Conservation (phyloP, 2,113 vertebrate genomes). For the Pomatostomus ruficeps region DNA sequence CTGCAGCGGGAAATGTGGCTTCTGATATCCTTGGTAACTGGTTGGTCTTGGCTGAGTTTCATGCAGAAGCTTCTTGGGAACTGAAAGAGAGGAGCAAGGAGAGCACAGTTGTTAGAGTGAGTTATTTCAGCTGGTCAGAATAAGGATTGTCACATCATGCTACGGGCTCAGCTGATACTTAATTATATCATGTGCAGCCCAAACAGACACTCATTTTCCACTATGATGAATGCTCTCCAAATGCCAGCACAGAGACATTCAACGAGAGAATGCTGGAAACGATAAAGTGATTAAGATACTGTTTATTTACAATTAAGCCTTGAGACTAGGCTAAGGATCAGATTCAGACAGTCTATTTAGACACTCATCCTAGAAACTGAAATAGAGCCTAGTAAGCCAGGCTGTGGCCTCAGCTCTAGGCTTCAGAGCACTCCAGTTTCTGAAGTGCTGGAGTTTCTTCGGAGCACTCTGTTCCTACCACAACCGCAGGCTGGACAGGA, state of each 20-base stretch:
- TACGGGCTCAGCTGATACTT: not conserved
- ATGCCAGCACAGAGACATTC: not conserved
- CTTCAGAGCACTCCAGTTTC: not conserved
- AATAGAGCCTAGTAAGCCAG: not conserved
- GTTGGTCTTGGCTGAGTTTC: slow-evolving; percentile 74
- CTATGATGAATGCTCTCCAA: not conserved
- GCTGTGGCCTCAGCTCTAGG: not conserved
- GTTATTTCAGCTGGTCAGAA: slow-evolving; percentile 2
- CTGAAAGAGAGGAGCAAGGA: slow-evolving; percentile 61
- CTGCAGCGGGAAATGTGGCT: slow-evolving; percentile 53
- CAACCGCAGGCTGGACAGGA: not conserved
- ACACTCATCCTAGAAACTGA: not conserved
- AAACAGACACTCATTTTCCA: not conserved
- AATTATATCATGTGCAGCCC: not conserved
- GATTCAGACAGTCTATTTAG: not conserved
- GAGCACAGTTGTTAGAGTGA: not conserved
- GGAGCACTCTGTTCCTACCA: not conserved
- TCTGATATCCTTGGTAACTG: slow-evolving; percentile 60
- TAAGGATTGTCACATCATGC: not conserved
- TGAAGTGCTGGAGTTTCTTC: too few species aligned
- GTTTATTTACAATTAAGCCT: slow-evolving; percentile 7
- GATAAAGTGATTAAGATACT: not conserved
- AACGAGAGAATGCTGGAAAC: not conserved
- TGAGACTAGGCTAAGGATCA: not conserved
- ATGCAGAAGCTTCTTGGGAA: slow-evolving; percentile 86